These are phyloP conservation scores for Heliothis subflexa DNA, from an alignment of 1,140 invertebrate genomes.

Conservation along the genomic window DNA sequence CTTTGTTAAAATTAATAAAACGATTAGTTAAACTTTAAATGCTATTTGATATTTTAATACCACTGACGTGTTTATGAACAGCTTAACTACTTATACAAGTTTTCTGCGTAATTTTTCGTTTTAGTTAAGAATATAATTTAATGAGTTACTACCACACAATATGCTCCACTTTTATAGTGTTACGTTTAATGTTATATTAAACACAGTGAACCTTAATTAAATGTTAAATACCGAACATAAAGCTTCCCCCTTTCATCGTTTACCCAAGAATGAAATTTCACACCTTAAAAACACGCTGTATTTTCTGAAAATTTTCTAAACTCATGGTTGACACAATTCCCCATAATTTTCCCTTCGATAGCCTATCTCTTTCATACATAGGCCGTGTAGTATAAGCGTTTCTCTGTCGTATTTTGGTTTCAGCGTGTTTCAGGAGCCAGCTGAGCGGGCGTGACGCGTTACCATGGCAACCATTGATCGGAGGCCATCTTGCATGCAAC, in stretches of 20 bases:
- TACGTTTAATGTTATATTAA: not conserved
- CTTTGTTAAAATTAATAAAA: too few relatives aligned
- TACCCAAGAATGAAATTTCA: not conserved
- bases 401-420: constrained; percentile 70
- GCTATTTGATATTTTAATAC: too few relatives aligned
- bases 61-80: too few relatives aligned
- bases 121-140: too few relatives aligned
- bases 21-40: too few relatives aligned
- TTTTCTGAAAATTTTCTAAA: constrained; percentile 16
- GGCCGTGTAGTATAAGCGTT: constrained; percentile 18
- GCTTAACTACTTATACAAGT: too few relatives aligned
- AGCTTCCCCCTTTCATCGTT: not conserved
- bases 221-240: not conserved
- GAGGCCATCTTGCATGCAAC: constrained; percentile 79
- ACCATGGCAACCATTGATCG: constrained; percentile 82
- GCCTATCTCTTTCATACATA: constrained; percentile 55
- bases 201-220: not conserved
- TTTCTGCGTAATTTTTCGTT: too few relatives aligned
- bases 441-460: constrained; percentile 75
- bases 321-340: constrained; percentile 43
- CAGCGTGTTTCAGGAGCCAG: constrained; percentile 71
- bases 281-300: constrained; percentile 3
- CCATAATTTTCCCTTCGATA: constrained; percentile 26
- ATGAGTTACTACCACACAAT: too few relatives aligned
- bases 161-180: too few relatives aligned